Evolutionary conservation across 2,888 invertebrate species (phyloP), one percentile per base, ranked within the genome.

Genomic region (Zaprionus obscuricornis): DNA sequence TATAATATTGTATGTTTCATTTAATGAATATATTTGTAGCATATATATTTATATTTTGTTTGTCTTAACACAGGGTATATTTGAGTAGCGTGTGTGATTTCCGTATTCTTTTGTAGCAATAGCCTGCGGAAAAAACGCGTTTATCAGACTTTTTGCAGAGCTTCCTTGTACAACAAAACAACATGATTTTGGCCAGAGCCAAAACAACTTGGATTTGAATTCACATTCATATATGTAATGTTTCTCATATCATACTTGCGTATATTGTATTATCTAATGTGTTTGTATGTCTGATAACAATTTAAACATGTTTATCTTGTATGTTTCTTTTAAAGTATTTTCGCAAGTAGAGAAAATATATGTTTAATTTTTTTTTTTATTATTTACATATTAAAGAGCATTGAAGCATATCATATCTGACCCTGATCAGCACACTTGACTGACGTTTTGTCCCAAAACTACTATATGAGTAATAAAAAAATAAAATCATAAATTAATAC

Each of bases 401-500:
- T n/a, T 50, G 65, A 50, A 42, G 71, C 65, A 54, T 54, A 52
- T 31, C 47, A 42, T 47, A 26, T n/a, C 36, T 29, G 34, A 20
- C 13, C 36, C 22, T 13, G 27, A 34, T 46, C 14, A 13, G 27
- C 39, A 70, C 65, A 57, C 56, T 64, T 56, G 56, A 69, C 40
- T 69, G 50, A 36, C 33, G 33, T 16, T 37, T 17, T 42, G 51
- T 37, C 31, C 22, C 27, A 29, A 13, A 49, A 45, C 42, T 22
- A 22, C 39, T 47, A n/a, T 18, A 22, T n/a, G 22, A 37, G 24
- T 27, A 40, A 51, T 51, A 64, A 64, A 63, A 71, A 72, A 67
- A 68, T 20, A 49, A 55, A 70, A 78, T 64, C 66, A 66, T 54
- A 74, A 66, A 70, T 60, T 59, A 66, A 62, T 66, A 51, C 51